Evolutionary conservation across 2,888 invertebrate species (phyloP), one percentile per base, ranked within the genome.

Genomic region (Leucophenga montana): DNA sequence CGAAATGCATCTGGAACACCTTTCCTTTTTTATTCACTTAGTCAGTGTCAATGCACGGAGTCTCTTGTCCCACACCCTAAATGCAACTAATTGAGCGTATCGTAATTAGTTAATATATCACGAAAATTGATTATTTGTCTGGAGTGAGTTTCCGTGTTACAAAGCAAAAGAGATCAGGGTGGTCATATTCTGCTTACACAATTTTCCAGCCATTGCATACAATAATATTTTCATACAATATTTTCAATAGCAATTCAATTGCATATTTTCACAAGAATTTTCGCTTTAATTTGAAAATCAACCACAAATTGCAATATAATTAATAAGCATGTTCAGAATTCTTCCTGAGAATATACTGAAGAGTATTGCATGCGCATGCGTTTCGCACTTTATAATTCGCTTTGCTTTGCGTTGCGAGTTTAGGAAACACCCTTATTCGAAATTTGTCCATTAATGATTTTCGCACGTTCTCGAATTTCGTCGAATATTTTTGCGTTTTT

Each of bases 41-140:
- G 73, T 78, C 77, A 76, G 50, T 54, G 46, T n/a, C 22, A 70
- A 70, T 73, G 70, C 67, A 67, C 66, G n/a, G n/a, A n/a, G n/a
- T n/a, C 62, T 31, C 16, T 27, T 27, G 27, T 39, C 18, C 61
- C 61, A 39, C 39, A 61, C 39, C 84, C 80, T 75, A 80, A 80
- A 82, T 78, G 75, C 72, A 71, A 73, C 81, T 82, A 81, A 81
- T 84, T 81, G 84, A 71, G 74, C 84, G 69, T 81, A 81, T 82
- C 81, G 83, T 84, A 84, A 81, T 81, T 82, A 81, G 84, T 76
- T 79, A 31, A 75, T 71, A 75, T 74, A 78, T 78, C 75, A 39
- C 3, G 11, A 39, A 71, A 71, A 75, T 75, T 65, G 75, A 64
- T 66, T 66, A 75, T 46, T 20, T 22, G 13, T 3, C 11, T 39